Evolutionary conservation across 53 echinoderm and acorn worm genomes (phyloP).

Genomic region (Echinometra lucunter): DNA sequence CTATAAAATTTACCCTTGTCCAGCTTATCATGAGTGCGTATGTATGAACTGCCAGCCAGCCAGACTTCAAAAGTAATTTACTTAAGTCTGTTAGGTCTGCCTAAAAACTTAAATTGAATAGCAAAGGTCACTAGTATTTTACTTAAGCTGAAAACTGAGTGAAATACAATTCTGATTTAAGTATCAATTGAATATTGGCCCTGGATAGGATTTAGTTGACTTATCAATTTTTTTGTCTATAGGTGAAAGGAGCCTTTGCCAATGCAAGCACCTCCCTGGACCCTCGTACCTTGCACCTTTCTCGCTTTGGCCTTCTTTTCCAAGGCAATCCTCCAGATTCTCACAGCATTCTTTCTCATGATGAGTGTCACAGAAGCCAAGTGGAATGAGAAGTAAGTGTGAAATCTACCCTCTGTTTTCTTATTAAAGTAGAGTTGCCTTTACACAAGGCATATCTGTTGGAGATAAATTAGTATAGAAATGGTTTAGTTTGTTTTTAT

Average conservation of each 20-base stretch:
- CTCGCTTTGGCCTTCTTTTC: slow-evolving; percentile 90
- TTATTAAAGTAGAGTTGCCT: neutral
- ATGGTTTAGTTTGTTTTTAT: too few species aligned
- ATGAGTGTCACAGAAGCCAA: slow-evolving; percentile 90
- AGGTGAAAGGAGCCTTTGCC: slow-evolving; percentile 82
- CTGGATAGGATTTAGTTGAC: too few species aligned
- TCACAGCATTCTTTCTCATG: slow-evolving; percentile 92
- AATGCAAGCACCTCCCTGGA: slow-evolving; percentile 69
- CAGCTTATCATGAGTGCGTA: too few species aligned
- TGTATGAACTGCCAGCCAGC: too few species aligned
- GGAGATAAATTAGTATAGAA: neutral
- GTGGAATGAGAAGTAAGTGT: slow-evolving; percentile 86
- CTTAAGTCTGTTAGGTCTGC: too few species aligned
- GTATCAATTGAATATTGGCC: too few species aligned
- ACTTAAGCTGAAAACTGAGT: too few species aligned
- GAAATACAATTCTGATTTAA: too few species aligned
- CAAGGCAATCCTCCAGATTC: slow-evolving; percentile 88
- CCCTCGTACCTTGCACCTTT: slow-evolving; percentile 81
- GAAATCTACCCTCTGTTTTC: neutral
- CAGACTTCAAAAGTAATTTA: too few species aligned
- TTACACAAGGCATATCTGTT: neutral
- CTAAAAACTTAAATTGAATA: too few species aligned
- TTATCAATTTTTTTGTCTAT: neutral
- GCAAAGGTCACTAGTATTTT: too few species aligned
- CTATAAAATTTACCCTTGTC: too few species aligned